These are phyloP conservation scores for Fregetta grallaria DNA, from an alignment of 2,113 vertebrate genomes.

Conservation along the genomic window DNA sequence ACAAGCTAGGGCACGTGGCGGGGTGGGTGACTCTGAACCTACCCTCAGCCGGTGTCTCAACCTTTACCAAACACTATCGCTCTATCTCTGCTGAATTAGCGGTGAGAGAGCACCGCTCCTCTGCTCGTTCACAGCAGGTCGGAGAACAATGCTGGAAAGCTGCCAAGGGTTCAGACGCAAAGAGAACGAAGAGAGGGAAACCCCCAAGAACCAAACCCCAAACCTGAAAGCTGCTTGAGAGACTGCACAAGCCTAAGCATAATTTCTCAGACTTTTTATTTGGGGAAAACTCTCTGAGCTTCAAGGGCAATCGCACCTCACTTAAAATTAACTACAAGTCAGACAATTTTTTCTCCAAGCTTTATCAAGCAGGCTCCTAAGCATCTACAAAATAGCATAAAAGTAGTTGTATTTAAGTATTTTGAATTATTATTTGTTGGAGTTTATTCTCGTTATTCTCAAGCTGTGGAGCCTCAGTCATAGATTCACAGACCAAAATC, in stretches of 20 bases:
- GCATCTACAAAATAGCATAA: neutral
- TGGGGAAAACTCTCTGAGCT: neutral
- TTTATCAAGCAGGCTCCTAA: neutral
- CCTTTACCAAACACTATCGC: neutral
- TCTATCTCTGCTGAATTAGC: neutral
- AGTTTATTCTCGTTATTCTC: neutral
- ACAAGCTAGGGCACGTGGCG: neutral
- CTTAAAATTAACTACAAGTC: neutral
- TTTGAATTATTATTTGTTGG: neutral
- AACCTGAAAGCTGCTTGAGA: neutral
- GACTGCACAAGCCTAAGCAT: neutral
- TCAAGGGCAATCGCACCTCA: neutral
- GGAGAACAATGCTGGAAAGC: neutral
- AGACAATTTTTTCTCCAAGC: neutral
- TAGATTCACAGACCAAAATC: neutral
- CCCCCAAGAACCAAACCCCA: neutral
- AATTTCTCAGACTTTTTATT: neutral
- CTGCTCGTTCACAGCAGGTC: neutral
- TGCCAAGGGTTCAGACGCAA: neutral
- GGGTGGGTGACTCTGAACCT: neutral
- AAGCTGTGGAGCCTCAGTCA: neutral
- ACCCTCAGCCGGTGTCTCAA: neutral
- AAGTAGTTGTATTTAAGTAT: neutral
- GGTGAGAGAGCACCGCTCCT: neutral
- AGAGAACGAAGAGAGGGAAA: neutral